Percentiles rank a stretch among this genome's conserved stretches.
These are phyloP conservation scores for Phenacoccus solenopsis DNA, from an alignment of 1,140 invertebrate species.

Conservation along the genomic window DNA sequence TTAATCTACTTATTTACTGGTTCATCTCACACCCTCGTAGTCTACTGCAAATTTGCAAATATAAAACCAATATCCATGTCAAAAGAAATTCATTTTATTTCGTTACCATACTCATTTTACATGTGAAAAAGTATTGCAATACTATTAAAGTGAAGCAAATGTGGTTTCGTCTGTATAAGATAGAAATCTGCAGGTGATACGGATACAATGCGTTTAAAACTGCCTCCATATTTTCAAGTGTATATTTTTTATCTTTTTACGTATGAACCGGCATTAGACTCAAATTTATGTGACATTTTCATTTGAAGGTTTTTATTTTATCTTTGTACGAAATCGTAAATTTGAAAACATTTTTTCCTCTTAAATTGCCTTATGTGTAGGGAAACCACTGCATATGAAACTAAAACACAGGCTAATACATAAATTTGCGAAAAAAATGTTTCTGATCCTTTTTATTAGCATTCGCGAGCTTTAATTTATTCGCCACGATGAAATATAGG, in stretches of 20 bases:
- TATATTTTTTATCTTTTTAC: not conserved
- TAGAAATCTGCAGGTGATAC: slow-evolving; percentile 14
- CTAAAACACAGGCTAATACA: not conserved
- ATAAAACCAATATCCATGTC: too few species aligned
- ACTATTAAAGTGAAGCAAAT: too few species aligned
- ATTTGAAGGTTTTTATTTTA: slow-evolving; percentile 6
- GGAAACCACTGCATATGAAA: not conserved
- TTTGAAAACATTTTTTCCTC: not conserved
- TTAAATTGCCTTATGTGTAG: not conserved
- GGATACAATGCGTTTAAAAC: not conserved
- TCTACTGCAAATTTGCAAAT: too few species aligned
- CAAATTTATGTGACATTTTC: slow-evolving; percentile 9
- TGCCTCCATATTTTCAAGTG: not conserved
- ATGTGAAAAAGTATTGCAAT: too few species aligned
- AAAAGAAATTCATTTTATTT: too few species aligned
- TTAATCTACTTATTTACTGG: too few species aligned
- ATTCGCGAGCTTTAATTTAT: too few species aligned
- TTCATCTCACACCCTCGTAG: too few species aligned
- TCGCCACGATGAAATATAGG: too few species aligned
- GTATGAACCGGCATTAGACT: not conserved
- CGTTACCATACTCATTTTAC: too few species aligned
- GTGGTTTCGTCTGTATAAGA: not conserved
- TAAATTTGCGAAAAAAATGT: not conserved
- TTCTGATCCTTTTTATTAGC: too few species aligned
- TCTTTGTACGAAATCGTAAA: slow-evolving; percentile 6